Evolutionary conservation across 2,888 invertebrate species (phyloP).

Genomic region (Rhagium mordax): DNA sequence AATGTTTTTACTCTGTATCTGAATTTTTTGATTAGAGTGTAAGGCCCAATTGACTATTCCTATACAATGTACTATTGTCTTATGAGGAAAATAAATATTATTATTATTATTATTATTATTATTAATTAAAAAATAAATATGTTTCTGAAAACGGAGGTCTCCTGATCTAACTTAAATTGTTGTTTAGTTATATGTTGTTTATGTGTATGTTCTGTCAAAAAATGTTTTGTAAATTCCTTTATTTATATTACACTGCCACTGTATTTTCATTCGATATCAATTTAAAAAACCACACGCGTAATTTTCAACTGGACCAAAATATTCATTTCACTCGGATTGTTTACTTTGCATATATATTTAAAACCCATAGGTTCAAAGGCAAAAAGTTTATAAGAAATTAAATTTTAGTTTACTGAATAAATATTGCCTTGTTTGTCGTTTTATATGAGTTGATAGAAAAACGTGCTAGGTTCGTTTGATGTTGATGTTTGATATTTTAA

Average conservation of each 20-base stretch:
- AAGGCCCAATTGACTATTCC: no score
- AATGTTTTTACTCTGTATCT: no score
- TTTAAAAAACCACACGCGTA: conserved; percentile 10
- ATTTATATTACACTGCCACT: not conserved
- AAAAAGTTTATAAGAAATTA: conserved; percentile 34
- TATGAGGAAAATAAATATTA: no score
- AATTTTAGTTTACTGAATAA: conserved; percentile 36
- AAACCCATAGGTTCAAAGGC: conserved; percentile 36
- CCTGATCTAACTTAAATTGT: no score
- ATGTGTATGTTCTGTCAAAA: no score
- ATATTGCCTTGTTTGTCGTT: conserved; percentile 37
- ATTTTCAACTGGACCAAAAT: conserved; percentile 27
- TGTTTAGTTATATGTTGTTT: no score
- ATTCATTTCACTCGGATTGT: conserved; percentile 18
- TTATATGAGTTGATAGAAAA: conserved; percentile 36
- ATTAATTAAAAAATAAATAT: no score
- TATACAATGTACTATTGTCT: no score
- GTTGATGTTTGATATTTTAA: conserved; percentile 35
- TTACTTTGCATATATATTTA: conserved; percentile 30
- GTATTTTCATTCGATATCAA: not conserved
- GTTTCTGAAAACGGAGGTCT: no score
- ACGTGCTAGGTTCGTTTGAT: conserved; percentile 36
- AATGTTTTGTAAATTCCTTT: no score
- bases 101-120: no score
- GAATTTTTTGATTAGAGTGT: no score